These are phyloP conservation scores for Arbacia lixula DNA, from an alignment of 53 echinoderm and acorn worm species.

Conservation along the genomic window DNA sequence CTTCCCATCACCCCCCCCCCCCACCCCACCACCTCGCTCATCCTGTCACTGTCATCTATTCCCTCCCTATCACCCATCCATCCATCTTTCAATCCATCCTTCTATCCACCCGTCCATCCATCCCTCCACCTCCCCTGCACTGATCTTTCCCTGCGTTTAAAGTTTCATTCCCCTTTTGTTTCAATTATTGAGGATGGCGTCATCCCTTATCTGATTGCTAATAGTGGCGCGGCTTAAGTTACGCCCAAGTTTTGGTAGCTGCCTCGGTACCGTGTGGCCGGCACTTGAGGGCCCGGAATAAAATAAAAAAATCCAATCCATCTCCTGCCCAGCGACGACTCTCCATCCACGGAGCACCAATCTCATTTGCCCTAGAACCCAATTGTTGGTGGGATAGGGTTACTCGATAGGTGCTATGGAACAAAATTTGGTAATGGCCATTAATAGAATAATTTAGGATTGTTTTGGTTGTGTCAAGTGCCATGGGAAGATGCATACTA, in stretches of 20 bases:
- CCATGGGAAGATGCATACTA: too few species aligned
- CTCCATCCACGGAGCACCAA: constrained; percentile 15
- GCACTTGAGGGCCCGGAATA: constrained; percentile 37
- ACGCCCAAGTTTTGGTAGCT: constrained; percentile 44
- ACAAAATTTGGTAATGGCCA: constrained; percentile 47
- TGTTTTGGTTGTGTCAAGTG: constrained; percentile 29
- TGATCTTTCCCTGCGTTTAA: constrained; percentile 34
- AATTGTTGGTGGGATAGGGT: constrained; percentile 24
- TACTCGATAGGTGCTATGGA: constrained; percentile 25
- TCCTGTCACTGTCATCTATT: neutral
- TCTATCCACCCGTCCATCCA: too few species aligned
- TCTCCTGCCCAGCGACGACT: constrained; percentile 1
- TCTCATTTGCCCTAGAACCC: constrained; percentile 49
- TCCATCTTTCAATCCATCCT: too few species aligned
- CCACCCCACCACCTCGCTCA: neutral
- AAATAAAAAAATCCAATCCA: constrained; percentile 28
- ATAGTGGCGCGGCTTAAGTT: constrained; percentile 39
- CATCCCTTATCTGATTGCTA: constrained; percentile 51
- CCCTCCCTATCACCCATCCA: neutral
- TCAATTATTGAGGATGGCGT: constrained; percentile 35
- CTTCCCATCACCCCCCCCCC: neutral
- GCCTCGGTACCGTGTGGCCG: constrained; percentile 13
- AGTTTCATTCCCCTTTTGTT: constrained; percentile 23
- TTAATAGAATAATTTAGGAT: constrained; percentile 40
- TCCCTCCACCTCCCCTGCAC: neutral